These are phyloP conservation scores for Monodelphis domestica DNA, from an alignment of 2,797 vertebrate species.

Conservation along the genomic window DNA sequence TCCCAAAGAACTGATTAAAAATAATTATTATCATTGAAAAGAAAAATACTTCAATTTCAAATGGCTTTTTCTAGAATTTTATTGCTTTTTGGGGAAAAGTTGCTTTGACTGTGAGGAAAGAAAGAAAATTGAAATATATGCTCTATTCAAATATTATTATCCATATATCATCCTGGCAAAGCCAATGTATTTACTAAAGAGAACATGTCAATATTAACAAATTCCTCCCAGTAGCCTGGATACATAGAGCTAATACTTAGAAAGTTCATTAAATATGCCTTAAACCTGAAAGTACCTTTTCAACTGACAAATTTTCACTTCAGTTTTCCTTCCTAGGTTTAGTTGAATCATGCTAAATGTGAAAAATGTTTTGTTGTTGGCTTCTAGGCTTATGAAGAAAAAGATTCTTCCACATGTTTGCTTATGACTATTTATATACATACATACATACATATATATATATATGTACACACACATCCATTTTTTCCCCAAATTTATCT, in stretches of 20 bases:
- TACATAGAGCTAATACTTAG: conserved; percentile 20
- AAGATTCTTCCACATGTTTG: conserved; percentile 10
- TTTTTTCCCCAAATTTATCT: conserved; percentile 3
- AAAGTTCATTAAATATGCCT: conserved; percentile 26
- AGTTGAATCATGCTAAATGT: conserved; percentile 33
- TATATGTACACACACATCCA: background rate
- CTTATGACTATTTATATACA: background rate
- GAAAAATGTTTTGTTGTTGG: conserved; percentile 48
- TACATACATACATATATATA: background rate
- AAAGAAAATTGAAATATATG: conserved; percentile 58
- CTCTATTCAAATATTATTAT: conserved; percentile 21
- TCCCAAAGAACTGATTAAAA: conserved; percentile 63
- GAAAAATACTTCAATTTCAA: conserved; percentile 70
- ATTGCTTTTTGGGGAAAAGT: conserved; percentile 67
- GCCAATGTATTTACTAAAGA: conserved; percentile 53
- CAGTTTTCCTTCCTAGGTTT: conserved; percentile 22
- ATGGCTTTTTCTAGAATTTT: conserved; percentile 67
- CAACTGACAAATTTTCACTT: conserved; percentile 32
- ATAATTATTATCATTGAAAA: conserved; percentile 50
- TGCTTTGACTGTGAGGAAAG: conserved; percentile 51
- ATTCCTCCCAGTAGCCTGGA: background rate
- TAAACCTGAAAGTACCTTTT: conserved; percentile 46
- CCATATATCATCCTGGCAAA: conserved; percentile 61
- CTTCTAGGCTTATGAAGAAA: conserved; percentile 48
- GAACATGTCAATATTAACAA: conserved; percentile 47